Percentiles rank a stretch among this genome's conserved stretches.
phyloP scores from a whole-genome alignment of 2,797 vertebrate genomes.

The Argentina silus region DNA sequence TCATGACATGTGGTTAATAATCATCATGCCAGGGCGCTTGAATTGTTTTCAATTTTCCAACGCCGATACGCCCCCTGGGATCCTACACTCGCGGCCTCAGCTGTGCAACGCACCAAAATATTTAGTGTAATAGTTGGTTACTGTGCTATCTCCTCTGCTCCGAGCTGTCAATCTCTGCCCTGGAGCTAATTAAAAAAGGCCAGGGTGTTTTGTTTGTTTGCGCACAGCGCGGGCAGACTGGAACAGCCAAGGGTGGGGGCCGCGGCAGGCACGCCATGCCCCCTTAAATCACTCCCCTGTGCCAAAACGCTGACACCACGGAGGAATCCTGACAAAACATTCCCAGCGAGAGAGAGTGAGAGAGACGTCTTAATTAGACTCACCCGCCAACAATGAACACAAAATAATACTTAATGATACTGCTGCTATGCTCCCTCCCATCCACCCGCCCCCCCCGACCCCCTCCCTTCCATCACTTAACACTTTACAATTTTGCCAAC shows the following conservation, averaged over 20 bases:
- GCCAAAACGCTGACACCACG: constrained; percentile 73
- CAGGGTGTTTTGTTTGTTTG: constrained; percentile 72
- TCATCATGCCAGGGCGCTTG: constrained; percentile 9
- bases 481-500: too few relatives aligned
- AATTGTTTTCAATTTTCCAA: constrained; percentile 54
- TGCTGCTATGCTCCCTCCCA: background rate
- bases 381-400: constrained; percentile 10
- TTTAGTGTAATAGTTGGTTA: constrained; percentile 80
- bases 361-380: constrained; percentile 25
- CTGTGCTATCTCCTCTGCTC: constrained; percentile 70
- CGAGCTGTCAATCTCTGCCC: constrained; percentile 78
- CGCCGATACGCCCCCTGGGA: constrained; percentile 55
- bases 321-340: constrained; percentile 73
- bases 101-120: constrained; percentile 74
- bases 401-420: constrained; percentile 7
- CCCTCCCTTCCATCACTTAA: background rate
- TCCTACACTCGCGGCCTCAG: constrained; percentile 53
- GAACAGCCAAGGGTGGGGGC: constrained; percentile 66
- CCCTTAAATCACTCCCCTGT: constrained; percentile 78
- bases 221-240: constrained; percentile 67
- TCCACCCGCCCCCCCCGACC: background rate
- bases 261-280: constrained; percentile 66
- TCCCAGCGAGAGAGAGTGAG: constrained; percentile 25
- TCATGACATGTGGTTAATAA: constrained; percentile 42
- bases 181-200: constrained; percentile 79